Percentiles rank a stretch among this genome's conserved stretches.
phyloP scores from a whole-genome alignment of 1,140 invertebrate species.

The Hypothenemus hampei region DNA sequence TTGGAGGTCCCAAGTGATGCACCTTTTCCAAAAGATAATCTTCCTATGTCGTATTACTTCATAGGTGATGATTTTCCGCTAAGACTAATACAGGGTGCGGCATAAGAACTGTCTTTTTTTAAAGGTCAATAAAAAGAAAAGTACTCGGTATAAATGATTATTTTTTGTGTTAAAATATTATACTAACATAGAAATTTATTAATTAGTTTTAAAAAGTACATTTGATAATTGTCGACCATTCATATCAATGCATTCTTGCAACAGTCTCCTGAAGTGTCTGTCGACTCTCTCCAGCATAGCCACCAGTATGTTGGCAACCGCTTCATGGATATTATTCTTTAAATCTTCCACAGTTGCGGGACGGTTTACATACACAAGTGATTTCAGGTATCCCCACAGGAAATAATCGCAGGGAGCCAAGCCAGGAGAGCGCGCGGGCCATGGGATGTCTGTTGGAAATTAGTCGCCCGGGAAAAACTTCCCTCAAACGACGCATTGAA shows the following conservation, averaged over 20 bases:
- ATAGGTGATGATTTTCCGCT: not conserved
- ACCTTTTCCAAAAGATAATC: no score
- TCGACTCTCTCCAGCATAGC: slow-evolving; percentile 1
- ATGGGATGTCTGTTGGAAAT: slow-evolving; percentile 27
- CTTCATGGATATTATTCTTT: slow-evolving; percentile 19
- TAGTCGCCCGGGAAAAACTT: slow-evolving; percentile 9
- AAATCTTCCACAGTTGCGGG: slow-evolving; percentile 12
- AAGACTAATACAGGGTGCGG: not conserved
- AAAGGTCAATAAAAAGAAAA: slow-evolving; percentile 3
- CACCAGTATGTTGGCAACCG: slow-evolving; percentile 19
- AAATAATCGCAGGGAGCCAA: no score
- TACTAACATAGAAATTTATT: no score
- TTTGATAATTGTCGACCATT: slow-evolving; percentile 2
- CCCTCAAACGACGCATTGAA: slow-evolving; percentile 4
- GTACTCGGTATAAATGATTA: not conserved
- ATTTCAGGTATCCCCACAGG: slow-evolving; percentile 22
- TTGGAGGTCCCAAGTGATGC: no score
- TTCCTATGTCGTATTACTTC: no score
- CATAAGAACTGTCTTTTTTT: not conserved
- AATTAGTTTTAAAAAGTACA: no score
- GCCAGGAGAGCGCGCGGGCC: slow-evolving; percentile 36
- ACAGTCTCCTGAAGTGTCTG: not conserved
- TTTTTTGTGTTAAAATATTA: not conserved
- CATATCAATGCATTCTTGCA: slow-evolving; percentile 3
- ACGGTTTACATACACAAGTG: slow-evolving; percentile 7